phyloP scores from a whole-genome alignment of 2,797 vertebrate species.

The Amblyraja radiata region DNA sequence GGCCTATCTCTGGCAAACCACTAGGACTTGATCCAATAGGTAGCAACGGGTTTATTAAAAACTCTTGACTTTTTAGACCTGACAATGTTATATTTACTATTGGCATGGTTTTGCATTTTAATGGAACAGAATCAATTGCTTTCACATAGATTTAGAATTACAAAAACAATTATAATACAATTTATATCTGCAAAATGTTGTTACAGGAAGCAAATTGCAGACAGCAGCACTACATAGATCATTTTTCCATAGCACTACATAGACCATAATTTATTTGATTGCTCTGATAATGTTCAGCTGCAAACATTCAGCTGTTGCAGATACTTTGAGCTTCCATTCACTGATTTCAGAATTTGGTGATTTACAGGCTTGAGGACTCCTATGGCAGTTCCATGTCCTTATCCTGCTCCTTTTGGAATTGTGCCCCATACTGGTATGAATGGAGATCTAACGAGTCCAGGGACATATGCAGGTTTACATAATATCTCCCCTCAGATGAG shows the following conservation, averaged over 20 bases:
- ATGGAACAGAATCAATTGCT: not conserved
- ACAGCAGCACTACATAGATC: not conserved
- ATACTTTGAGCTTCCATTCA: not conserved
- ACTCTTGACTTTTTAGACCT: not conserved
- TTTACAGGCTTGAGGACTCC: conserved; percentile 78
- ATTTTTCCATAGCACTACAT: no score
- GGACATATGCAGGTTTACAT: conserved; percentile 86
- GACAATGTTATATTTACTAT: not conserved
- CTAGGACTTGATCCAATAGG: conserved; percentile 90
- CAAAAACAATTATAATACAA: not conserved
- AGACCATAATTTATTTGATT: not conserved
- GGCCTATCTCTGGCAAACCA: conserved; percentile 89
- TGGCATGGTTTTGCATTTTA: conserved; percentile 12
- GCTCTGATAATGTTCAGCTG: not conserved
- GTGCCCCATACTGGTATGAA: conserved; percentile 95
- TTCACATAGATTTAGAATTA: not conserved
- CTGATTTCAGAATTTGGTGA: not conserved
- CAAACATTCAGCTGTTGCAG: not conserved
- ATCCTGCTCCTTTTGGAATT: conserved; percentile 88
- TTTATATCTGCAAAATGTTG: not conserved
- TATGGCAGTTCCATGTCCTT: conserved; percentile 89
- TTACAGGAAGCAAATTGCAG: conserved; percentile 3
- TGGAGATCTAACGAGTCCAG: conserved; percentile 83
- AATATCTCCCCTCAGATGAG: conserved; percentile 97
- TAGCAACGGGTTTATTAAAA: conserved; percentile 48